Evolutionary conservation across 2,113 vertebrate genomes (phyloP).

Genomic region (Paramisgurnus dabryanus): DNA sequence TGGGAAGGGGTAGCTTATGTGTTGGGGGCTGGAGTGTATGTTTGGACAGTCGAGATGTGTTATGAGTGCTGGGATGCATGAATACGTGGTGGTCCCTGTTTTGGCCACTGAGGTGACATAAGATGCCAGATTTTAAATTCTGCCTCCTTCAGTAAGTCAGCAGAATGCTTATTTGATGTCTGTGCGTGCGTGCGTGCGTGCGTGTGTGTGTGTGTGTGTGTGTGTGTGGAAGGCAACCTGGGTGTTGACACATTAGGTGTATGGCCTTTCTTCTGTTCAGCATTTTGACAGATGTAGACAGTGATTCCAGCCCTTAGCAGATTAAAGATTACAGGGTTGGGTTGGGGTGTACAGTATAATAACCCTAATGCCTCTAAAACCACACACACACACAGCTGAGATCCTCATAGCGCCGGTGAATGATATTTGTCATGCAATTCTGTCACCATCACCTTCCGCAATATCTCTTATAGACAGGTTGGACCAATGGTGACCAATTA

Average conservation of each 20-base stretch:
- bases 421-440: conserved; percentile 1
- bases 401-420: conserved; percentile 8
- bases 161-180: not conserved
- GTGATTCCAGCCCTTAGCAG: conserved; percentile 76
- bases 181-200: not conserved
- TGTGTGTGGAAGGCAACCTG: not conserved
- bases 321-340: conserved; percentile 73
- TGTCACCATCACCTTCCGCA: not conserved
- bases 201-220: not conserved
- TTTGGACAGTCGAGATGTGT: not conserved
- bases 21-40: conserved; percentile 24
- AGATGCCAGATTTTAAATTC: conserved; percentile 18
- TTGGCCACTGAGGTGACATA: not conserved
- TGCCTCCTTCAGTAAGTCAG: conserved; percentile 18
- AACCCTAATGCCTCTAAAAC: conserved; percentile 64
- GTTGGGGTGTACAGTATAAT: conserved; percentile 65
- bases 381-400: conserved; percentile 35
- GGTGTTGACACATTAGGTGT: conserved; percentile 30
- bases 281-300: conserved; percentile 72
- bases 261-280: conserved; percentile 32
- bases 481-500: not conserved
- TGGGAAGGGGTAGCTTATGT: not conserved
- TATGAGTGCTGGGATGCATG: conserved; percentile 24
- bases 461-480: not conserved
- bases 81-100: conserved; percentile 16